phyloP scores from a whole-genome alignment of 2,888 invertebrate species.

The Diaperis boleti region DNA sequence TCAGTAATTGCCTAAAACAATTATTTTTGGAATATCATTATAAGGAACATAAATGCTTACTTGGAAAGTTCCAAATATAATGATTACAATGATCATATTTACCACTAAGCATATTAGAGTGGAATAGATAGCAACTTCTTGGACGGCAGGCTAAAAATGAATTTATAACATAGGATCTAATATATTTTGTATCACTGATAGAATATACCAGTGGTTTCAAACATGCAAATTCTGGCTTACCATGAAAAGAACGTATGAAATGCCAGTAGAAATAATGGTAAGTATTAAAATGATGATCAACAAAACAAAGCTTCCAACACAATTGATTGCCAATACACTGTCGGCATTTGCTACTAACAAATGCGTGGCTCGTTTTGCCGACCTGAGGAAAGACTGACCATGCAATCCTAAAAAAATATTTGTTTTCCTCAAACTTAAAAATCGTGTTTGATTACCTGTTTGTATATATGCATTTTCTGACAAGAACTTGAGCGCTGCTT shows the following conservation, averaged over 20 bases:
- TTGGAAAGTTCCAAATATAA: neutral
- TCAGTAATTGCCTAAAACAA: slow-evolving; percentile 52
- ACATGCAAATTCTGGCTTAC: too few species aligned
- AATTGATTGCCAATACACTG: slow-evolving; percentile 53
- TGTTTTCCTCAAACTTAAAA: too few species aligned
- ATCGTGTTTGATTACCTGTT: slow-evolving; percentile 48
- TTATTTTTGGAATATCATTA: neutral
- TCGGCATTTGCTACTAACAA: slow-evolving; percentile 52
- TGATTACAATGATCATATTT: slow-evolving; percentile 1
- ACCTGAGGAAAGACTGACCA: slow-evolving; percentile 54
- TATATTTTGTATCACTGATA: too few species aligned
- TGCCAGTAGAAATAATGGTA: slow-evolving; percentile 9
- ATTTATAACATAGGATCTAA: too few species aligned
- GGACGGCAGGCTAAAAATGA: neutral
- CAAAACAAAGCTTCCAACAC: slow-evolving; percentile 54
- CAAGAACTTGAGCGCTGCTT: slow-evolving; percentile 51
- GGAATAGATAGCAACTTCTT: neutral
- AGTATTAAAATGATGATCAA: slow-evolving; percentile 43
- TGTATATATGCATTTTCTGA: slow-evolving; percentile 56
- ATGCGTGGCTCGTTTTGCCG: slow-evolving; percentile 54
- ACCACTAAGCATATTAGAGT: neutral
- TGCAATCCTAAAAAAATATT: slow-evolving; percentile 56
- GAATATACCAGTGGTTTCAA: too few species aligned
- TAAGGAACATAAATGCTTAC: neutral
- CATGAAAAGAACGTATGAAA: slow-evolving; percentile 17